Evolutionary conservation across 2,797 vertebrate species (phyloP).

Genomic region (Coranthus polyacanthus): DNA sequence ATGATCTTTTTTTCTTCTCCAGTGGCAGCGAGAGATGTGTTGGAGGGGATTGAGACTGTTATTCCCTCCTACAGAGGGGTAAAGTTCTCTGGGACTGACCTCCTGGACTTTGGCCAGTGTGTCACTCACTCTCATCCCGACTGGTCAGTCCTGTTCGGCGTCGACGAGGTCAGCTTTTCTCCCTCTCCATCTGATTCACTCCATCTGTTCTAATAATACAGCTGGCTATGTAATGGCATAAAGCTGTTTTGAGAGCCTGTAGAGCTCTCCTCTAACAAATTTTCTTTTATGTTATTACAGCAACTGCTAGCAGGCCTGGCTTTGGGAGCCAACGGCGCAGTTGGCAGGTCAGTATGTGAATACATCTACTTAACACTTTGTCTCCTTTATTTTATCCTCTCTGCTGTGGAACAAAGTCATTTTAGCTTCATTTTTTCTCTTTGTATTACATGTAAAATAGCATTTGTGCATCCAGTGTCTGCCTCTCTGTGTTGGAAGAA

Average conservation of each 20-base stretch:
- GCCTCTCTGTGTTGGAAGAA: no score
- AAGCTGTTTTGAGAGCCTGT: not conserved
- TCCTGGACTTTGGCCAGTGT: constrained; percentile 93
- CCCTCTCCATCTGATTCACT: not conserved
- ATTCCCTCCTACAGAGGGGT: constrained; percentile 94
- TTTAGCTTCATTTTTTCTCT: no score
- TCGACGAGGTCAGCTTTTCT: constrained; percentile 90
- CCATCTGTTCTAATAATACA: not conserved
- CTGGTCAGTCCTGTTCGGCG: constrained; percentile 89
- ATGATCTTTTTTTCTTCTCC: constrained; percentile 25
- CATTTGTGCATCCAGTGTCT: no score
- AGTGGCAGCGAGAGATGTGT: constrained; percentile 89
- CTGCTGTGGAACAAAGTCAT: no score
- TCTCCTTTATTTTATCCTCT: constrained; percentile 5
- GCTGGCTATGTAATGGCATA: not conserved
- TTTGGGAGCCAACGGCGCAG: constrained; percentile 82
- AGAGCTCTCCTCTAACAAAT: not conserved
- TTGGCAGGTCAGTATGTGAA: constrained; percentile 82
- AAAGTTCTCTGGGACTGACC: constrained; percentile 91
- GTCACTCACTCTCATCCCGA: constrained; percentile 76
- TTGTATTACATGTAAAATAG: no score
- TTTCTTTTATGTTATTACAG: constrained; percentile 57
- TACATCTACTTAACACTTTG: not conserved
- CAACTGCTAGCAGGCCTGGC: constrained; percentile 81
- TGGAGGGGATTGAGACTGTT: constrained; percentile 86